Evolutionary conservation across 1,140 invertebrate species (phyloP), one percentile per base, ranked within the genome.

Genomic region (Lineus longissimus): DNA sequence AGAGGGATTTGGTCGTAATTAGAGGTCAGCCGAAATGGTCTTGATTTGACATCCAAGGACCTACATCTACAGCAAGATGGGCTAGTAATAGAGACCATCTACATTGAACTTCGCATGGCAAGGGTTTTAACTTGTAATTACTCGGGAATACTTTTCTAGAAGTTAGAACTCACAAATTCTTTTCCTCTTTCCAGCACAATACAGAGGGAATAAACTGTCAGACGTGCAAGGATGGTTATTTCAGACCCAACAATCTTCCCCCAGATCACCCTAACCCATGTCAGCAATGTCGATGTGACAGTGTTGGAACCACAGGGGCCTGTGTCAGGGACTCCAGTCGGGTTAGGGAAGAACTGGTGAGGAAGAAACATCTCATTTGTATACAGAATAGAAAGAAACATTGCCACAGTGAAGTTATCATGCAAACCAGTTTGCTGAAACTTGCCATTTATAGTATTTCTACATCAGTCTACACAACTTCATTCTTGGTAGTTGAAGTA

Each of bases 151-250:
- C n/a, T n/a, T n/a, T n/a, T n/a, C n/a, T n/a, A n/a, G n/a, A n/a
- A n/a, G n/a, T n/a, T n/a, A n/a, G n/a, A n/a, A n/a, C n/a, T n/a
- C n/a, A n/a, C n/a, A n/a, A n/a, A n/a, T n/a, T n/a, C n/a, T n/a
- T n/a, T 43, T 43, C 40, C 40, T n/a, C 17, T 55, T 17, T 19
- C 36, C 58, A 82, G 71, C 87, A 98, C 75, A 91, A 95, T 77
- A 99, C 97, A 0, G 88, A 94, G 72, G 97, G 97, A 13, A 95
- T 95, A 58, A 99, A 99, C 81, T 99, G 97, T 80, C 90, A 99
- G 76, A 87, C 90, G 62, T 99, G 97, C 79, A 87, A 88, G 73
- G 79, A 88, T 0, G 93, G 88, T 6, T 98, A 86, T 82, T 98
- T 88, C 78, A 83, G 94, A 61, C 95, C 95, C 0, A 84, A 80